Evolutionary conservation across 2,797 vertebrate species (phyloP).

Genomic region (Platyrinchus mystaceus): DNA sequence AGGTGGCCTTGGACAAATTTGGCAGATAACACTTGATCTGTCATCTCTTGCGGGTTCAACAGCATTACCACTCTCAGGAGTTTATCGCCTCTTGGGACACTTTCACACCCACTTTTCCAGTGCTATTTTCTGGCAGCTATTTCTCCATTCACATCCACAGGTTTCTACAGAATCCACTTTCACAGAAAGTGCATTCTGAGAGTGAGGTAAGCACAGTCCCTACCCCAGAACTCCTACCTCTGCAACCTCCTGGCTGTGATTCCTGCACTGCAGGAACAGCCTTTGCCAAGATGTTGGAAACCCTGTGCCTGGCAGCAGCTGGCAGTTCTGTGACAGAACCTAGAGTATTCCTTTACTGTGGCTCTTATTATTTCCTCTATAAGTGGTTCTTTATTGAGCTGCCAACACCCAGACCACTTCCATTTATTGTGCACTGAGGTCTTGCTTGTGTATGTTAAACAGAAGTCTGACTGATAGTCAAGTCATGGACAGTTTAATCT

Average conservation of each 20-base stretch:
- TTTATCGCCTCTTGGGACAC: neutral
- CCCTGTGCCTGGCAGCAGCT: neutral
- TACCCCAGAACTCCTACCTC: neutral
- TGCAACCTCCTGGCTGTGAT: neutral
- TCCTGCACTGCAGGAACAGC: neutral
- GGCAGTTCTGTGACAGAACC: neutral
- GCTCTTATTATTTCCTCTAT: too few species aligned
- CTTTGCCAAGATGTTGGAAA: neutral
- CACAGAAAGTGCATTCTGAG: neutral
- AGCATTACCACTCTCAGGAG: neutral
- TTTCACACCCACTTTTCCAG: neutral
- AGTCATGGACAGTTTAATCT: neutral
- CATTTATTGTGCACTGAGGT: neutral
- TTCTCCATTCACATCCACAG: neutral
- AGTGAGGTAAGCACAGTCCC: neutral
- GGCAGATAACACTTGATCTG: neutral
- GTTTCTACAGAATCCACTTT: neutral
- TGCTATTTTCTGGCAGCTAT: neutral
- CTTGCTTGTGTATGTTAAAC: neutral
- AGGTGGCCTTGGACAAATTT: neutral
- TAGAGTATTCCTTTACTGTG: neutral
- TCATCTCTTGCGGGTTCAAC: neutral
- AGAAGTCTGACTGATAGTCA: neutral
- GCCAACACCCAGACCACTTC: neutral
- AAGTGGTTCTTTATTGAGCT: neutral